Evolutionary conservation across 2,797 vertebrate species (phyloP), one percentile per base, ranked within the genome.

Genomic region (Micropoecilia bifurca): DNA sequence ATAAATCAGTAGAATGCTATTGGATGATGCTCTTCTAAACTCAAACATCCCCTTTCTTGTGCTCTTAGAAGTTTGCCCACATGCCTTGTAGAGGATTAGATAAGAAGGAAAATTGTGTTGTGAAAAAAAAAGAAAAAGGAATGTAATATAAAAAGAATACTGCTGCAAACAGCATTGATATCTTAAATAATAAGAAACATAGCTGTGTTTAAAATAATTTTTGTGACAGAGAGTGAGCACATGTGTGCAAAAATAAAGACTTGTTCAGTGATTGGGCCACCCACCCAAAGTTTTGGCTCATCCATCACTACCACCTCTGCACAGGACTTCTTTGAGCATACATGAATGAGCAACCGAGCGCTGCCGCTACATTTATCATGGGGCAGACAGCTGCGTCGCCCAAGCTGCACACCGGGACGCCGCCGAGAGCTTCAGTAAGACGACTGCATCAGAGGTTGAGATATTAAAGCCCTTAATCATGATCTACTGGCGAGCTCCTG

Each of bases 201-300:
- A 45, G 55, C 81, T 71, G 79, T 73, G 66, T 86, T 86, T 78
- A 77, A 43, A 72, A 36, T 45, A 33, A 55, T 45, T 74, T 71
- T 33, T 33, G 8, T 41, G 69, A 77, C 46, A 82, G 57, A 76
- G 43, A 76, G 79, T 61, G 57, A 50, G 43, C 73, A 47, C 76
- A 39, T 43, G 18, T 12, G 41, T 48, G 83, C 50, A 88, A 83
- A 90, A 90, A 91, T 92, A 90, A 93, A 94, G 86, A 87, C 86
- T 83, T 92, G 76, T 74, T 90, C 86, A 87, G 78, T 53, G 9
- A 85, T 90, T 25, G 77, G 87, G 80, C 83, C 84, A 71, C 85
- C 80, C 55, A 71, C 81, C 90, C 89, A 73, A 91, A 86, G 92
- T 89, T 84, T 91, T 82, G 79, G 76, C 92, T 90, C 93, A 95